Evolutionary conservation across 2,797 vertebrate genomes (phyloP).

Genomic region (Ptychadena robeensis): DNA sequence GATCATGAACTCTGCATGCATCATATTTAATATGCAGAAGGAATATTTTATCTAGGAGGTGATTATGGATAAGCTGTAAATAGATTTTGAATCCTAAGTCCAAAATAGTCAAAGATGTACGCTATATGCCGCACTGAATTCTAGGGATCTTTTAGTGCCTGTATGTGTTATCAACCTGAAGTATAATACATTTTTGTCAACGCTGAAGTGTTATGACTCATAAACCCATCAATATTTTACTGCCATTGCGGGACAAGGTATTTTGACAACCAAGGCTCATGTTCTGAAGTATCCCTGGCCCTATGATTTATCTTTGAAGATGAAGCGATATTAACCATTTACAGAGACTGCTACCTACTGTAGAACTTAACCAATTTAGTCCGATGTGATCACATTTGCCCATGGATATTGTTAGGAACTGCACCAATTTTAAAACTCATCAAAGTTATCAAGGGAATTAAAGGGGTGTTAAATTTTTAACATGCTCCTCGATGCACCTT

Average conservation of each 20-base stretch:
- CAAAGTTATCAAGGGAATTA: too few species aligned
- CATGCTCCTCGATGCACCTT: too few species aligned
- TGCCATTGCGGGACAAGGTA: not conserved
- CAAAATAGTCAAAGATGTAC: not conserved
- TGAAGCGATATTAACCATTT: too few species aligned
- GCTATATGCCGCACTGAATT: too few species aligned
- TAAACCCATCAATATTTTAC: not conserved
- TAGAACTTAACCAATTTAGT: too few species aligned
- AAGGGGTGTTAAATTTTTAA: too few species aligned
- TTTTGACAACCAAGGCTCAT: not conserved
- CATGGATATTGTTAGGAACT: too few species aligned
- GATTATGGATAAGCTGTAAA: slow-evolving; percentile 3
- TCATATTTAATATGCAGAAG: not conserved
- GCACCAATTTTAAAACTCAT: too few species aligned
- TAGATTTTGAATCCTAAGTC: not conserved
- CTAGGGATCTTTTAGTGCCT: not conserved
- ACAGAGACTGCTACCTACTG: too few species aligned
- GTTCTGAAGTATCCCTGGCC: not conserved
- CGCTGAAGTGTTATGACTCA: not conserved
- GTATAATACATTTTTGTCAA: not conserved
- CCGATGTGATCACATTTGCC: too few species aligned
- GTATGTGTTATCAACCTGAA: not conserved
- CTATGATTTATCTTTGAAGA: not conserved
- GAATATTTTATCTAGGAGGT: not conserved
- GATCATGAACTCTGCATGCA: not conserved